Base-by-base conservation (phyloP, 2,113 vertebrate species). In the Lichenostomus cassidix region DNA sequence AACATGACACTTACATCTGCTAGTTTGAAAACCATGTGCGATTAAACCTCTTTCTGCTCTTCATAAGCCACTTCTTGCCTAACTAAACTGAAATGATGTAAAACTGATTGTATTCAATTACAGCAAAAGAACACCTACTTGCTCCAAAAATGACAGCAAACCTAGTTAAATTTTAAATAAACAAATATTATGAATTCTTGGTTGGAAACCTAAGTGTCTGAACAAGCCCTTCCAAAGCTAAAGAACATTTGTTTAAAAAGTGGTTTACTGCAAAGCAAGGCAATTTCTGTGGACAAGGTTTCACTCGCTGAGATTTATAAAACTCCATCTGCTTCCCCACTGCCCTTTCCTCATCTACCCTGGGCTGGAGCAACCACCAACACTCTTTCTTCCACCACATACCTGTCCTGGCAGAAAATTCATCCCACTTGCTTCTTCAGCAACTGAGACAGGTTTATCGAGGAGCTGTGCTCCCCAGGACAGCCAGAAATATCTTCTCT, bases 401-500 rank as follows among this genome's bases (percentile, higher is more conserved):
- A 90, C 90, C 96, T 95, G 53, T 70, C 84, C 94, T 89, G 94
- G 60, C 76, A 94, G 80, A 96, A 73, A 96, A 92, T 78, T 71
- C 91, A 94, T 89, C 87, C 85, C 62, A 62, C 56, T 94, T 95
- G 90, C 81, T 83, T 78, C 93, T 77, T 91, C 92, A 96, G 92
- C 74, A 96, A 64, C 79, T 91, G 62, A 92, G 78, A 93, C 35
- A 18, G 58, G 22, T 79, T 87, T 62, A 47, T 23, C 50, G 71
- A 59, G 21, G 65, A 87, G 39, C 91, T 79, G 89, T 35, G 88
- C 91, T 96, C 90, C 68, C 68, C 55, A 28, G 42, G 49, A 50
- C 42, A 44, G 56, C 41, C 84, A 94, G 49, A 78, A 92, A 91
- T 13, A 12, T 33, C 35, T 67, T 44, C 52, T 76, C 69, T 87